These are phyloP conservation scores for Tetraodon nigroviridis DNA, from an alignment of 2,113 vertebrate genomes.

Conservation along the genomic window DNA sequence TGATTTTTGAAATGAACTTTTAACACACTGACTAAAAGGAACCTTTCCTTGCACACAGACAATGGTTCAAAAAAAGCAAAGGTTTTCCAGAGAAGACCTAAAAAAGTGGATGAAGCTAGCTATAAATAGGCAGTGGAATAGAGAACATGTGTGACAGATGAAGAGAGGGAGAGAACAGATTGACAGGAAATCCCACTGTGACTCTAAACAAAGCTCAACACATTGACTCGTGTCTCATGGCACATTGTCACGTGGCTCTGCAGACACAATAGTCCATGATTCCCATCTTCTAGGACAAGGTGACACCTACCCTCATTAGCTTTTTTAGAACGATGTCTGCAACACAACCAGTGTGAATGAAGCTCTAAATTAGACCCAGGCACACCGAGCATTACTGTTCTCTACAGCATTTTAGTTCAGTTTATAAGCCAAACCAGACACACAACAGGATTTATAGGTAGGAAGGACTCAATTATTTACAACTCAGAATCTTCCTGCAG, in stretches of 20 bases:
- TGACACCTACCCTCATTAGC: slow-evolving; percentile 40
- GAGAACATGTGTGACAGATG: slow-evolving; percentile 18
- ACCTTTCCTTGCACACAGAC: too few relatives aligned
- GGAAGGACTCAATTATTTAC: not conserved
- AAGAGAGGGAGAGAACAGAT: slow-evolving; percentile 20
- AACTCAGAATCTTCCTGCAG: slow-evolving; percentile 4
- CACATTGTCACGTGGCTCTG: slow-evolving; percentile 13
- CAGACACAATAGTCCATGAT: slow-evolving; percentile 25
- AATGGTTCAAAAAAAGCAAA: slow-evolving; percentile 10
- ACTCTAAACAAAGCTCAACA: slow-evolving; percentile 44
- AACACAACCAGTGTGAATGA: slow-evolving; percentile 21
- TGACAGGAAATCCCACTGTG: slow-evolving; percentile 55
- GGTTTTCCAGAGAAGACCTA: slow-evolving; percentile 7
- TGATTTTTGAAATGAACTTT: too few relatives aligned
- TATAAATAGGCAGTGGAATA: slow-evolving; percentile 40
- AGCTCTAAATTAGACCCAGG: slow-evolving; percentile 1
- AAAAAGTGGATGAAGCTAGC: slow-evolving; percentile 16
- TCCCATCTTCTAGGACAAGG: slow-evolving; percentile 33
- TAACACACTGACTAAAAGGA: too few relatives aligned
- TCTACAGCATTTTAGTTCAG: not conserved
- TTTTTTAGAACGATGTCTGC: slow-evolving; percentile 26
- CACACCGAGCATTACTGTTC: not conserved
- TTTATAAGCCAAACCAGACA: not conserved
- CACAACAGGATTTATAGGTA: not conserved
- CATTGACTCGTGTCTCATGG: slow-evolving; percentile 31